Evolutionary conservation across 1,140 invertebrate species (phyloP).

Genomic region (Drosophila chauvacae): DNA sequence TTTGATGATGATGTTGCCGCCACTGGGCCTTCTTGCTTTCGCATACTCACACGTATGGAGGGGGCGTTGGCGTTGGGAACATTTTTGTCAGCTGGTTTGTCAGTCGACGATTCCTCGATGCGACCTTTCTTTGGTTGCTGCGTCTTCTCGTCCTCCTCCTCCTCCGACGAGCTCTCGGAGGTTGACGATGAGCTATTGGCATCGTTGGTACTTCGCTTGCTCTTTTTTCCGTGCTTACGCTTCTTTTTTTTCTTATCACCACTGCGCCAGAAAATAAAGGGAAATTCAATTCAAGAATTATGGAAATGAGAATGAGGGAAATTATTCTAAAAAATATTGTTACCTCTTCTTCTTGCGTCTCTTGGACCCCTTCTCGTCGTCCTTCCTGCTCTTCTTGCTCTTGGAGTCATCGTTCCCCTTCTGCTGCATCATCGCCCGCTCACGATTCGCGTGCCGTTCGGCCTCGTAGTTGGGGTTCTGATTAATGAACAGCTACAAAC

Average conservation of each 20-base stretch:
- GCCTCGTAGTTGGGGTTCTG: constrained; percentile 94
- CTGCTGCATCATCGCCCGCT: constrained; percentile 88
- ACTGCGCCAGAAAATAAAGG: not conserved
- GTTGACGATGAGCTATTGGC: constrained; percentile 65
- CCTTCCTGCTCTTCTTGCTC: constrained; percentile 78
- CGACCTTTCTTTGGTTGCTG: constrained; percentile 82
- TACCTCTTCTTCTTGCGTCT: constrained; percentile 80
- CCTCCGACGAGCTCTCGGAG: constrained; percentile 77
- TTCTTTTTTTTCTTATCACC: constrained; percentile 86
- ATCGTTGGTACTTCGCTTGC: constrained; percentile 84
- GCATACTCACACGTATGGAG: constrained; percentile 89
- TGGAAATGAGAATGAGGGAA: too few species aligned
- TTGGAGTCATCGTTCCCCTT: constrained; percentile 84
- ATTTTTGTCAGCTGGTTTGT: constrained; percentile 71
- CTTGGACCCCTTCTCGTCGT: constrained; percentile 77
- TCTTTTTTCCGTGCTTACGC: constrained; percentile 87
- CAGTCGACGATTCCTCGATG: constrained; percentile 17
- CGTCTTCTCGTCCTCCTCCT: constrained; percentile 85
- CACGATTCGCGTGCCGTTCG: constrained; percentile 92
- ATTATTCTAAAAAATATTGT: not conserved
- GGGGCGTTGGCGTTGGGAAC: constrained; percentile 86
- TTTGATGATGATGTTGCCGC: not conserved
- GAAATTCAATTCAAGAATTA: not conserved
- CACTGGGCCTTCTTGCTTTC: constrained; percentile 86
- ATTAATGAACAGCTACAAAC: constrained; percentile 89